Base-by-base conservation (phyloP, 2,113 vertebrate genomes). In the Cettia cetti region DNA sequence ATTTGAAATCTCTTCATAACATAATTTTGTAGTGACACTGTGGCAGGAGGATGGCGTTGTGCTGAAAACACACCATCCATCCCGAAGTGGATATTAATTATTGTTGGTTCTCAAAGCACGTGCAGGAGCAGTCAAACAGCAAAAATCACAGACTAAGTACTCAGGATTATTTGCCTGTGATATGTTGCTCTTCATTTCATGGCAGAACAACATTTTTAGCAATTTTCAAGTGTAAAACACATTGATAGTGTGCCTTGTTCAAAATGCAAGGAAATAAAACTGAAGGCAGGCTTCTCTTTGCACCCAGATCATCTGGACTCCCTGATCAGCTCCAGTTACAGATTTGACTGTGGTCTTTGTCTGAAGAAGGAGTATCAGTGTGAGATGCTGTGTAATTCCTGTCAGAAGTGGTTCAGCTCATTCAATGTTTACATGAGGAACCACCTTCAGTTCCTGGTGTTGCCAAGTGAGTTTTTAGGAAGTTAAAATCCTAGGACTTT, bases 301-400 rank as follows among this genome's bases (percentile, higher is more conserved):
- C 30, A 28, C 3, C 13, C 7, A 1, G 45, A 59, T 63, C 47
- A 16, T 23, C 18, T 22, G 75, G 30, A 47, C 47, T n/a, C 47
- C 59, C 30, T 1, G 0, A 7, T 3, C 37, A n/a, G 47, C 59
- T 64, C 14, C 47, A 52, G 2, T 13, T 3, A 10, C 30, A 78
- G 47, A 18, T n/a, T 3, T 64, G 23, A 4, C 23, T 15, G 1
- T 78, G 59, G 14, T 11, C 6, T 64, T 8, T 35, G 60, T 42
- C 60, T 79, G 39, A 26, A 54, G 61, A 12, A 54, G 40, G 33
- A 45, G 4, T 11, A 31, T 35, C 61, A 15, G 50, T 31, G 50
- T 19, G 40, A 54, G 77, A 23, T 7, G 39, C 60, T 65, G 15
- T 40, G 75, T 35, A 31, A 66, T 30, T 66, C 50, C 77, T 80